Evolutionary conservation across 2,888 invertebrate species (phyloP).

Genomic region (Eulithis testata): DNA sequence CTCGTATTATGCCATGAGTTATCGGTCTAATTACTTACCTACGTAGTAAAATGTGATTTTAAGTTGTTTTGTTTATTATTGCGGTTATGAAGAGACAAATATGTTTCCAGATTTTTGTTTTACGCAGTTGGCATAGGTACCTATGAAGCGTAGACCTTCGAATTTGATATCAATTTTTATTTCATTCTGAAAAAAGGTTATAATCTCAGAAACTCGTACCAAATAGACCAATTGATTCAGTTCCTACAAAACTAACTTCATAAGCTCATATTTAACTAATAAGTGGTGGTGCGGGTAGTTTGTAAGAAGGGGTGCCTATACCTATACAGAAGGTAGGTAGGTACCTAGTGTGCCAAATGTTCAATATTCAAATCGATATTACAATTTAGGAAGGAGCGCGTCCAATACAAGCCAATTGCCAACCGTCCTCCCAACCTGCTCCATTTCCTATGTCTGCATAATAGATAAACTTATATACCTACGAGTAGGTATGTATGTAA

Average conservation of each 20-base stretch:
- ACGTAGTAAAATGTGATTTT: too few species aligned
- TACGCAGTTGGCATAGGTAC: too few species aligned
- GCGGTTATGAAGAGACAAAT: too few species aligned
- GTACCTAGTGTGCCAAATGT: slow-evolving; percentile 13
- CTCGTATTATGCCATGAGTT: too few species aligned
- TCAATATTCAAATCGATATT: slow-evolving; percentile 59
- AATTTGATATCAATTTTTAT: too few species aligned
- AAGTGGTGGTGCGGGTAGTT: background rate
- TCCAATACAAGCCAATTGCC: slow-evolving; percentile 72
- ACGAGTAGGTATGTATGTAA: slow-evolving; percentile 67
- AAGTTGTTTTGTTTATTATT: too few species aligned
- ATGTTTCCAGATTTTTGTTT: too few species aligned
- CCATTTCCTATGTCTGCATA: slow-evolving; percentile 82
- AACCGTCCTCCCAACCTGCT: slow-evolving; percentile 72
- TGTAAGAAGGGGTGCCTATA: background rate
- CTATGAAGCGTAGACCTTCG: too few species aligned
- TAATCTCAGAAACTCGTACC: too few species aligned
- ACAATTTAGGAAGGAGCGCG: slow-evolving; percentile 56
- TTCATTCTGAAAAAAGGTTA: too few species aligned
- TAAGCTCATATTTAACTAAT: background rate
- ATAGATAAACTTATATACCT: slow-evolving; percentile 78
- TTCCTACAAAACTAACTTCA: background rate
- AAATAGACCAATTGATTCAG: too few species aligned
- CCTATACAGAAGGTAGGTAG: background rate
- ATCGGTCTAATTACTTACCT: too few species aligned